Conservation (phyloP, 2,113 vertebrate genomes). For the Nothobranchius kuhntae region DNA sequence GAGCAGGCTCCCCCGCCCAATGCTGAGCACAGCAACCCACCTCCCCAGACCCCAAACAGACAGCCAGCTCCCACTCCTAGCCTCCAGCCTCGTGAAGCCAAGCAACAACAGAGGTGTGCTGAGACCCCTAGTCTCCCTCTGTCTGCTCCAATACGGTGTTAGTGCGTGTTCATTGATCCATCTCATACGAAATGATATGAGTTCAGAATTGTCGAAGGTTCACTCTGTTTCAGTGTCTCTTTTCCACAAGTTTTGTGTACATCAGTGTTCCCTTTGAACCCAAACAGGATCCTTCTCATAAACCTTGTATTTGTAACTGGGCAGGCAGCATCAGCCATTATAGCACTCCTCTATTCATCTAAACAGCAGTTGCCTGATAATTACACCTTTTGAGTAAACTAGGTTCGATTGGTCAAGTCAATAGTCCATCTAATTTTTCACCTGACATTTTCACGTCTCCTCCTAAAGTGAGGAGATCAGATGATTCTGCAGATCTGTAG, state of each 20-base stretch:
- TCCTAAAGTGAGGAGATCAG: constrained; percentile 8
- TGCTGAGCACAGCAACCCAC: too few species aligned
- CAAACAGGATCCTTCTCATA: not conserved
- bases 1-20: too few species aligned
- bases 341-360: not conserved
- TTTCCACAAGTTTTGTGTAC: not conserved
- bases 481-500: constrained; percentile 19
- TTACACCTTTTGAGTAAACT: constrained; percentile 19
- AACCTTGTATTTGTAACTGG: not conserved
- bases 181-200: too few species aligned
- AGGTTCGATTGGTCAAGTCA: not conserved
- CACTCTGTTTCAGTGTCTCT: too few species aligned
- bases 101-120: too few species aligned
- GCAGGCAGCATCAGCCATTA: not conserved
- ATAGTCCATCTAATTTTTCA: constrained; percentile 24
- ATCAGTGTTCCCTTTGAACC: not conserved
- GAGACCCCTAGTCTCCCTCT: too few species aligned
- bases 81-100: too few species aligned
- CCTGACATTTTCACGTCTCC: constrained; percentile 30
- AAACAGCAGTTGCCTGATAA: not conserved
- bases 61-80: too few species aligned
- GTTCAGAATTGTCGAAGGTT: too few species aligned
- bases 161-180: too few species aligned
- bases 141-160: too few species aligned
- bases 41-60: too few species aligned